Conservation (phyloP, 2,797 vertebrate species). For the Lacerta viridis region DNA sequence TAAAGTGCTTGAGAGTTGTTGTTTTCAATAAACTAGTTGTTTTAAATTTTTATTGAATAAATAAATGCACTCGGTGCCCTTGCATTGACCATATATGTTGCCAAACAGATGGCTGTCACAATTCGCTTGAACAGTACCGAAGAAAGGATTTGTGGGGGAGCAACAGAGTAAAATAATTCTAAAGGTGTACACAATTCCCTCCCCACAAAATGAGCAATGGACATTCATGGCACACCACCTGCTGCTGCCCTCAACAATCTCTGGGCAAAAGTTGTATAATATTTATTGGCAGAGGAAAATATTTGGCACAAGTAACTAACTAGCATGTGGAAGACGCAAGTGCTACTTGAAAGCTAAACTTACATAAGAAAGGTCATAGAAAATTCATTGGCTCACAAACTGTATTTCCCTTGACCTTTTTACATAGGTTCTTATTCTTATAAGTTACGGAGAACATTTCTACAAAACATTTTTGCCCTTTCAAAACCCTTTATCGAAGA, state of each 20-base stretch:
- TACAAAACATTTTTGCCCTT: conserved; percentile 47
- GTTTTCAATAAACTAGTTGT: no score
- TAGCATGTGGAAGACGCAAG: conserved; percentile 20
- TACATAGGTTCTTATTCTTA: conserved; percentile 12
- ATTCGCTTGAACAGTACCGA: neutral
- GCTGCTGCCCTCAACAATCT: neutral
- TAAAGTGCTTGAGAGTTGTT: no score
- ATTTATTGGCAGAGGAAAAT: conserved; percentile 15
- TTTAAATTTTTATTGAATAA: no score
- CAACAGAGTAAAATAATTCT: neutral
- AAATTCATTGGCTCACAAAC: conserved; percentile 29
- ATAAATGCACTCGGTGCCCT: no score
- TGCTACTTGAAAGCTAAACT: neutral
- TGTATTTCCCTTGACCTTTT: conserved; percentile 30
- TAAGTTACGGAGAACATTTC: conserved; percentile 34
- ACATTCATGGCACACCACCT: neutral
- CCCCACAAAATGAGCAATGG: neutral
- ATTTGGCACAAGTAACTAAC: conserved; percentile 5
- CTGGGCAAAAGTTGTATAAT: conserved; percentile 1
- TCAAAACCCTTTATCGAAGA: conserved; percentile 41
- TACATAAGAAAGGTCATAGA: conserved; percentile 11
- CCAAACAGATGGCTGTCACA: neutral
- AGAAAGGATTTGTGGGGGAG: neutral
- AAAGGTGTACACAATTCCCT: neutral
- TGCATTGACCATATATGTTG: neutral